Percentiles rank a stretch among this genome's conserved stretches.
Evolutionary conservation across 2,113 vertebrate genomes (phyloP).

Genomic region (Helogale parvula): DNA sequence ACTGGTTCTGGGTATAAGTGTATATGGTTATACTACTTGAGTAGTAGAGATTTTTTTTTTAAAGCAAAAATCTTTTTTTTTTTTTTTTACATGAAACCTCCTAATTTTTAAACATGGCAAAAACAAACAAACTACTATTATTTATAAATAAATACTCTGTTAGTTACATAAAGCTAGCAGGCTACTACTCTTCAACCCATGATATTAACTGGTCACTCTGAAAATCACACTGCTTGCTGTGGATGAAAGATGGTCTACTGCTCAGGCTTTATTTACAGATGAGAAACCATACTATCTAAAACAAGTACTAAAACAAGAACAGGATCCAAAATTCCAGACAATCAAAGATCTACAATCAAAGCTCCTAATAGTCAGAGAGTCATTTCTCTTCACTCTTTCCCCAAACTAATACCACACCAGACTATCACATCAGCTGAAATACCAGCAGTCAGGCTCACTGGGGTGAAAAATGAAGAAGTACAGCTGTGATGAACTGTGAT

Average conservation of each 20-base stretch:
- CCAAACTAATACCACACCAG: background rate
- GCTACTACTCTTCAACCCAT: background rate
- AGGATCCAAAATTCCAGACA: background rate
- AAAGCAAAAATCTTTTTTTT: background rate
- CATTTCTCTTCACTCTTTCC: background rate
- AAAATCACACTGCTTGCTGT: background rate
- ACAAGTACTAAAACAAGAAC: background rate
- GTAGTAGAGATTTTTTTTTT: background rate
- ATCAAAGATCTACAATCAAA: background rate
- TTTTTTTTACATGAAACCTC: background rate
- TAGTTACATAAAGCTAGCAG: background rate
- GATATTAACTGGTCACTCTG: background rate
- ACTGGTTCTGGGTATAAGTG: background rate
- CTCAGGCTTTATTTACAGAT: constrained; percentile 17
- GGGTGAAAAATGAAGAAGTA: background rate
- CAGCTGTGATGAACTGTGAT: background rate
- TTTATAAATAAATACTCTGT: background rate
- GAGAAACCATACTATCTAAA: background rate
- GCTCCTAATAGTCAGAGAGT: background rate
- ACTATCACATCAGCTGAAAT: too few relatives aligned
- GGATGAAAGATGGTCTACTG: background rate
- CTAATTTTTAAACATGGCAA: background rate
- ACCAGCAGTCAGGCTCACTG: background rate
- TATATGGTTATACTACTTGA: background rate
- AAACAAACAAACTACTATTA: background rate